These are phyloP conservation scores for Acronicta aceris DNA, from an alignment of 2,888 invertebrate genomes.

Conservation along the genomic window DNA sequence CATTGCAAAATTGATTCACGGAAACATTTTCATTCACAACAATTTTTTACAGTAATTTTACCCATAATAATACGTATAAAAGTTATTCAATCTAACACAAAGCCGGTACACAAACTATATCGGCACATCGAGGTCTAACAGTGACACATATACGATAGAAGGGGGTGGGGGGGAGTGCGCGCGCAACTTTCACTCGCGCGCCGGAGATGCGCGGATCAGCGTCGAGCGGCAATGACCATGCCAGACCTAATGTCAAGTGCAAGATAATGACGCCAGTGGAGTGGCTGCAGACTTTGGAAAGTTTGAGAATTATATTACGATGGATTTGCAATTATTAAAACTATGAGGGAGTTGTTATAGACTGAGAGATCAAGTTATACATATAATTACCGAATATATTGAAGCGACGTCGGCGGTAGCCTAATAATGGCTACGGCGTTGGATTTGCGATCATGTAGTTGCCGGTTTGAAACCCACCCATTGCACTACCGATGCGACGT, in stretches of 20 bases:
- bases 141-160: conserved; percentile 61
- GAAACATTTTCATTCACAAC: not conserved
- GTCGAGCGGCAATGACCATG: conserved; percentile 80
- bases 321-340: not conserved
- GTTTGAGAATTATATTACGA: conserved; percentile 16
- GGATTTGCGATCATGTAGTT: too few relatives aligned
- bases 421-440: too few relatives aligned
- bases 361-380: too few relatives aligned
- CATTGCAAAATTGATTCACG: not conserved
- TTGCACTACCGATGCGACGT: too few relatives aligned
- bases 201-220: conserved; percentile 64
- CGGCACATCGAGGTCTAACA: conserved; percentile 50
- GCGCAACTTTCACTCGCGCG: conserved; percentile 80
- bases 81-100: conserved; percentile 29
- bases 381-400: too few relatives aligned
- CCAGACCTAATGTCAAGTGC: conserved; percentile 78
- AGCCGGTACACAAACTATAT: conserved; percentile 33
- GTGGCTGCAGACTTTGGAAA: conserved; percentile 46
- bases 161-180: conserved; percentile 37
- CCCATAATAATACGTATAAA: not conserved
- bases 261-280: conserved; percentile 49
- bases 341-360: too few relatives aligned
- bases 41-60: conserved; percentile 5
- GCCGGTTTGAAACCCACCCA: too few relatives aligned
- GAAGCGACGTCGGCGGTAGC: too few relatives aligned